Conservation (phyloP, 2,797 vertebrate species). For the Parambassis ranga region DNA sequence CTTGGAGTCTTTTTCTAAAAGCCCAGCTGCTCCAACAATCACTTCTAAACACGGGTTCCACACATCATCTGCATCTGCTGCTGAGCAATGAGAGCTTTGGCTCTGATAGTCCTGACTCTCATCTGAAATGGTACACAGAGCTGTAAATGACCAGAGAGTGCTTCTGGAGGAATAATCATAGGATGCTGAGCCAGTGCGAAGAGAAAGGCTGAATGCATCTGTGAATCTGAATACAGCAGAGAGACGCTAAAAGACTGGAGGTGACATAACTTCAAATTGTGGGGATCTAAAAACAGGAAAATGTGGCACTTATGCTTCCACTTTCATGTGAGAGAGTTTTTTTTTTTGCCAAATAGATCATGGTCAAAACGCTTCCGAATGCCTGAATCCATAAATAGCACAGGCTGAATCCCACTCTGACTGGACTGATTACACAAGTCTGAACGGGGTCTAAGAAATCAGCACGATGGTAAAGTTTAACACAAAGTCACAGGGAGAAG, state of each 20-base stretch:
- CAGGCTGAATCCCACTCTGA: too few species aligned
- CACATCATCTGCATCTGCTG: constrained; percentile 46
- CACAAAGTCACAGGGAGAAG: too few species aligned
- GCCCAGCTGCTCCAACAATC: constrained; percentile 58
- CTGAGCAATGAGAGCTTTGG: constrained; percentile 31
- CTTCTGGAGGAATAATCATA: constrained; percentile 34
- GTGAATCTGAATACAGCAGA: constrained; percentile 20
- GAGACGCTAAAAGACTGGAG: background rate
- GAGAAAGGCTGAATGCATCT: constrained; percentile 18
- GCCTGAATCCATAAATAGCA: background rate
- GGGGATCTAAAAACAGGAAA: background rate
- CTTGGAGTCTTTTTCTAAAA: constrained; percentile 30
- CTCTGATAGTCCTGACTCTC: constrained; percentile 27
- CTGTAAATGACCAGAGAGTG: constrained; percentile 43
- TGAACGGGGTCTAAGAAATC: too few species aligned
- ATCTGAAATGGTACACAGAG: constrained; percentile 24
- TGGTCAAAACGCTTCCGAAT: background rate
- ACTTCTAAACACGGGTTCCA: constrained; percentile 43
- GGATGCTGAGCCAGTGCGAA: constrained; percentile 9
- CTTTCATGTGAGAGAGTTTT: background rate
- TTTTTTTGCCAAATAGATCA: background rate
- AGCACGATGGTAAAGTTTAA: too few species aligned
- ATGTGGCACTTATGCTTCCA: background rate
- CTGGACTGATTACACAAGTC: too few species aligned
- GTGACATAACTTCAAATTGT: background rate